These are phyloP conservation scores for Artibeus jamaicensis DNA, from an alignment of 2,797 vertebrate genomes.

Conservation along the genomic window DNA sequence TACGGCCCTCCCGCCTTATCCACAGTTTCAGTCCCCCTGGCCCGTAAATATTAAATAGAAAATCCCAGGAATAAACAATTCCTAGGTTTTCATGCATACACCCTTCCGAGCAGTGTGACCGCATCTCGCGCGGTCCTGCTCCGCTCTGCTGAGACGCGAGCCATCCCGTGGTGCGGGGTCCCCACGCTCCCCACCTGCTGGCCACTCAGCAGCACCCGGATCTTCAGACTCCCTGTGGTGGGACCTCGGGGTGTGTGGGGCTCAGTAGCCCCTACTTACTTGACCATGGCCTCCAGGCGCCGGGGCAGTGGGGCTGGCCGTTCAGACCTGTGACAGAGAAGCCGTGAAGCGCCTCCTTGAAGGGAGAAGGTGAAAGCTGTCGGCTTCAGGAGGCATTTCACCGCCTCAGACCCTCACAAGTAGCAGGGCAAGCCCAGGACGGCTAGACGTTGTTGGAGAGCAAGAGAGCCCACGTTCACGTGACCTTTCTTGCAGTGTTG, in stretches of 20 bases:
- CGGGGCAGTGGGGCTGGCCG: not conserved
- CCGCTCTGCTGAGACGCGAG: too few relatives aligned
- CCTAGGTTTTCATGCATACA: too few relatives aligned
- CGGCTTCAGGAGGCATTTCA: not conserved
- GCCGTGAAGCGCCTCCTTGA: not conserved
- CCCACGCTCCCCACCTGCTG: not conserved
- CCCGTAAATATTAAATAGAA: too few relatives aligned
- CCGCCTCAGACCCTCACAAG: not conserved
- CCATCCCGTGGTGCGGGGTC: too few relatives aligned
- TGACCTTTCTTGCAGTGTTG: not conserved
- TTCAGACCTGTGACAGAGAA: not conserved
- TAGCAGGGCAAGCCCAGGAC: not conserved
- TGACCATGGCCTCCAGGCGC: not conserved
- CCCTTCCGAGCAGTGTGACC: too few relatives aligned
- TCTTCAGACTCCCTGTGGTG: not conserved
- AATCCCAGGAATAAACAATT: too few relatives aligned
- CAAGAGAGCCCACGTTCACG: not conserved
- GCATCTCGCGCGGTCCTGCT: too few relatives aligned
- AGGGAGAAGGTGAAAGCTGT: not conserved
- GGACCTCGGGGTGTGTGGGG: rapidly evolving
- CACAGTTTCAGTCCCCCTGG: not conserved
- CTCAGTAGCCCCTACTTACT: not conserved
- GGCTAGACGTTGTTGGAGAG: not conserved
- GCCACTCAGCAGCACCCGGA: not conserved
- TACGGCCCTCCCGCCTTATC: not conserved